Evolutionary conservation across 2,113 vertebrate species (phyloP), one percentile per base, ranked within the genome.

Genomic region (Oceanites oceanicus): DNA sequence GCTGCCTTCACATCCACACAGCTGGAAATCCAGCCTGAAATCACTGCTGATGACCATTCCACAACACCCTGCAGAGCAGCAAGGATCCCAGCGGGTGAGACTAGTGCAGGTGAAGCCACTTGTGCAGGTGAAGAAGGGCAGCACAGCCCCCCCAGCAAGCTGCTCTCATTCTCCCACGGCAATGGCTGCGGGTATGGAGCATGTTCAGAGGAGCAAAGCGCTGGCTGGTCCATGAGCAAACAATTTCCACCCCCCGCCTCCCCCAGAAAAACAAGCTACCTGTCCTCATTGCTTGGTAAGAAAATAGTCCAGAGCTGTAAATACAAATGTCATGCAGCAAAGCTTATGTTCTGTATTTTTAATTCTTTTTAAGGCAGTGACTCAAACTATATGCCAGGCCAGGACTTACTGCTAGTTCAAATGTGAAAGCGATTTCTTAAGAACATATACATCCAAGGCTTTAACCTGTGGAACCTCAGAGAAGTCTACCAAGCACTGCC

Each of bases 211-310:
- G 32, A 72, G 45, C 34, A 65, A 49, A 86, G 32, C 30, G 13
- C 23, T 34, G 27, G 20, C 25, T 23, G 15, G 5, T 62, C 75
- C 29, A 32, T 2, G 7, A 86, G 50, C 29, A 50, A 79, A 61
- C 0, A 0, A 15, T 30, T 16, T 25, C 18, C 45, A 19, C 18
- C 18, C 16, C 17, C 9, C 11, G 6, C n/a, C 21, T 14, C 9
- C 32, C 36, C n/a, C 9, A 34, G 56, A 50, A 86, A 72, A 67
- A 49, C 17, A 78, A 66, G 25, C 32, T 84, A 53, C 16, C 63
- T 63, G 13, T 47, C 59, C 42, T 36, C 7, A 29, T 15, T 74
- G 10, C 29, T 50, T 50, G n/a, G 14, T 36, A 11, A 78, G 42
- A 74, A 92, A 87, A 87, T 7, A 84, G 59, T 45, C 40, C 49